phyloP scores from a whole-genome alignment of 2,797 vertebrate genomes.

The Psittacula derbiana region DNA sequence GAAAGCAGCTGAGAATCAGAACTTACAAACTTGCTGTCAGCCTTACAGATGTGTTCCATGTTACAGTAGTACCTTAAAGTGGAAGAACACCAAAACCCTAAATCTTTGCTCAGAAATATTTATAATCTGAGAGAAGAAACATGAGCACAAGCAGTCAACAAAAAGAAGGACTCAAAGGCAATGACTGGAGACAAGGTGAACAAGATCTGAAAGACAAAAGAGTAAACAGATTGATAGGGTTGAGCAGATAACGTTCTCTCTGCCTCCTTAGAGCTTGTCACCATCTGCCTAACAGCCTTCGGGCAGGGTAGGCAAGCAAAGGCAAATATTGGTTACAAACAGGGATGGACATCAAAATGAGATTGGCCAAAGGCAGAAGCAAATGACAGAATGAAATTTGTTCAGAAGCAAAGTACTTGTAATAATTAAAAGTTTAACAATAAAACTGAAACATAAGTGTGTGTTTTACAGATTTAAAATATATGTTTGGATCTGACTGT shows the following conservation, averaged over 20 bases:
- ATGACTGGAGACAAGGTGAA: not conserved
- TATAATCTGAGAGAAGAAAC: not conserved
- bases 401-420: not conserved
- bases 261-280: not conserved
- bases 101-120: not conserved
- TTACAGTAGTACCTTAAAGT: not conserved
- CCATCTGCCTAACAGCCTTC: not conserved
- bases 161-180: not conserved
- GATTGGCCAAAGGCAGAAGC: not conserved
- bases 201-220: not conserved
- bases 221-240: not conserved
- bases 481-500: not conserved
- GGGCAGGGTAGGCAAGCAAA: not conserved
- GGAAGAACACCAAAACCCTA: not conserved
- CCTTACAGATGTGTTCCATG: not conserved
- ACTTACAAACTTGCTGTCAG: not conserved
- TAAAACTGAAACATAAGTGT: not conserved
- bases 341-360: not conserved
- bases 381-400: not conserved
- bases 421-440: not conserved
- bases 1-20: not conserved
- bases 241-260: not conserved
- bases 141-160: not conserved
- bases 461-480: not conserved
- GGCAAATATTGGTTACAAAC: not conserved